Conservation (phyloP, 37 sponge, comb jelly and placozoan genomes). For the Chondrilla cf. caribensis region DNA sequence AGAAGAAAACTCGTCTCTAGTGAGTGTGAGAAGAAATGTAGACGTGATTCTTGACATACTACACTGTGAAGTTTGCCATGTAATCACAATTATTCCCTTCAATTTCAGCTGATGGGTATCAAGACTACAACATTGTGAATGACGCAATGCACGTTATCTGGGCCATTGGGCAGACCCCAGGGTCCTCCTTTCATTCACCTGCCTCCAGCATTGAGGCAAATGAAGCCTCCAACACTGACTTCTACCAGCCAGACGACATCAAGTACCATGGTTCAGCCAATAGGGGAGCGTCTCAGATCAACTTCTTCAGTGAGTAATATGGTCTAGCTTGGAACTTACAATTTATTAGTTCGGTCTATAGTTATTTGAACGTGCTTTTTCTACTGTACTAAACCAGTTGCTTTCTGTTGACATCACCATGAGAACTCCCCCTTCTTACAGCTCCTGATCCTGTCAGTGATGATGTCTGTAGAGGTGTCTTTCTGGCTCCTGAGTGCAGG, state of each 20-base stretch:
- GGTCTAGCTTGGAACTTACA: no score
- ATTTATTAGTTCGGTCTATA: no score
- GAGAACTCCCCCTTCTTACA: no score
- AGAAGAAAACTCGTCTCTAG: not conserved
- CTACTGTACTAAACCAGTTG: no score
- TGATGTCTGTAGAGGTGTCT: not conserved
- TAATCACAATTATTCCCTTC: no score
- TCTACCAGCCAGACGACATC: constrained; percentile 39
- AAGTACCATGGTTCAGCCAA: constrained; percentile 42
- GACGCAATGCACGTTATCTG: constrained; percentile 30
- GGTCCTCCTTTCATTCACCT: not conserved
- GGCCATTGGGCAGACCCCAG: constrained; percentile 35
- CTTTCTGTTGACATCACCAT: no score
- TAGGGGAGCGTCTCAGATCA: constrained; percentile 9
- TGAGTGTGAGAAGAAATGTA: not conserved
- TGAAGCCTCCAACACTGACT: constrained; percentile 9
- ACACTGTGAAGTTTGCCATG: no score
- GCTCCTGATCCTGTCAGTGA: constrained; percentile 9
- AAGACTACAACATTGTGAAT: constrained; percentile 9
- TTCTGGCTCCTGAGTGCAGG: not conserved
- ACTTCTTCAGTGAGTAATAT: constrained; percentile 16
- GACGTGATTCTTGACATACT: not conserved
- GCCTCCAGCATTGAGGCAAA: not conserved
- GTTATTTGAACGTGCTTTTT: no score
- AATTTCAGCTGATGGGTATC: constrained; percentile 17